Evolutionary conservation across 1,140 invertebrate species (phyloP).

Genomic region (Plectrocnemia conspersa): DNA sequence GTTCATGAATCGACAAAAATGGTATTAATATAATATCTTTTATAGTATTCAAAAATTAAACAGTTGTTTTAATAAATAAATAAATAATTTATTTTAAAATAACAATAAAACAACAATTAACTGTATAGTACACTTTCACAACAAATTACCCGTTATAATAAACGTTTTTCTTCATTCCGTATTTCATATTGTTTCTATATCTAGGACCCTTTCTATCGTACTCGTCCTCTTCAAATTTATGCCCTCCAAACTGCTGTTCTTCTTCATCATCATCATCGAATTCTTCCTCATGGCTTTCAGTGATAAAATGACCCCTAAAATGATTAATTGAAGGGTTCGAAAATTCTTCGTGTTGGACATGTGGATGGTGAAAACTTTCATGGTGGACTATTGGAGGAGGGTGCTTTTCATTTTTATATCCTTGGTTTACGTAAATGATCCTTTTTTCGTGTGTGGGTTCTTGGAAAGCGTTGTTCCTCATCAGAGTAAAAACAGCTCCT

Average conservation of each 20-base stretch:
- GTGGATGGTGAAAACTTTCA: conserved; percentile 15
- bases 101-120: too few species aligned
- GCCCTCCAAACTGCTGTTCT: background rate
- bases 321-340: background rate
- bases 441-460: conserved; percentile 44
- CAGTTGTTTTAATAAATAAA: too few species aligned
- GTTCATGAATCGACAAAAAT: too few species aligned
- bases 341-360: background rate
- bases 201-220: conserved; percentile 4
- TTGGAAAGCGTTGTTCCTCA: conserved; percentile 49
- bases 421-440: conserved; percentile 47
- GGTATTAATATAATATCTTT: too few species aligned
- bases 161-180: too few species aligned
- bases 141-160: too few species aligned
- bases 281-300: background rate
- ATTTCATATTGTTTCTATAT: background rate
- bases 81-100: too few species aligned
- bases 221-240: conserved; percentile 4
- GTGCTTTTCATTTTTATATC: conserved; percentile 43
- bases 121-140: too few species aligned
- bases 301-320: background rate
- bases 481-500: conserved; percentile 47
- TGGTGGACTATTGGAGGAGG: conserved; percentile 22
- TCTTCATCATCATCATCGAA: background rate
- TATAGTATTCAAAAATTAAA: too few species aligned